Evolutionary conservation across 2,797 vertebrate species (phyloP).

Genomic region (Otolemur crassicaudatus): DNA sequence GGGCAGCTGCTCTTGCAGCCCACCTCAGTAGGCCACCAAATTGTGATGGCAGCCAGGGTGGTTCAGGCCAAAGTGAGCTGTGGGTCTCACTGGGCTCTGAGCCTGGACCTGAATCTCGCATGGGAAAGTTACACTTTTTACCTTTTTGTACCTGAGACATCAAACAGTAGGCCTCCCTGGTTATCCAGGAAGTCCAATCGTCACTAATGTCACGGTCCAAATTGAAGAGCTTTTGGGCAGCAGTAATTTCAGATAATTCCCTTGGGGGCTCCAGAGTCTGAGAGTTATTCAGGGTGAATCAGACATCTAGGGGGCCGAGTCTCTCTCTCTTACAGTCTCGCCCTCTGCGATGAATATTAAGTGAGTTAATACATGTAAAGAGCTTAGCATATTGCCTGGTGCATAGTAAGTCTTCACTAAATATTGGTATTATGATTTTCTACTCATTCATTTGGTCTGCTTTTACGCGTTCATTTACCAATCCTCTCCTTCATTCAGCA

Average conservation of each 20-base stretch:
- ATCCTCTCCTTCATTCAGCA: neutral
- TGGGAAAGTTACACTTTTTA: neutral
- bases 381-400: neutral
- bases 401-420: neutral
- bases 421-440: neutral
- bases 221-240: neutral
- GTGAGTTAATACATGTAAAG: neutral
- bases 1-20: rapidly evolving
- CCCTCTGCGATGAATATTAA: neutral
- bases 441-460: neutral
- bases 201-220: neutral
- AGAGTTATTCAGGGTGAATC: neutral
- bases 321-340: neutral
- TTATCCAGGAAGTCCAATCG: neutral
- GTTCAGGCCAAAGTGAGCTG: neutral
- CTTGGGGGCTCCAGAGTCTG: neutral
- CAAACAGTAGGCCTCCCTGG: neutral
- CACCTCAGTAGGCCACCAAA: rapidly evolving
- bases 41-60: neutral
- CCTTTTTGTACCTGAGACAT: neutral
- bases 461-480: neutral
- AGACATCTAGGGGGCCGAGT: neutral
- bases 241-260: neutral
- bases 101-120: neutral
- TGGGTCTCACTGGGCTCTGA: neutral